Evolutionary conservation across 2,888 invertebrate species (phyloP).

Genomic region (Ochropleura plecta): DNA sequence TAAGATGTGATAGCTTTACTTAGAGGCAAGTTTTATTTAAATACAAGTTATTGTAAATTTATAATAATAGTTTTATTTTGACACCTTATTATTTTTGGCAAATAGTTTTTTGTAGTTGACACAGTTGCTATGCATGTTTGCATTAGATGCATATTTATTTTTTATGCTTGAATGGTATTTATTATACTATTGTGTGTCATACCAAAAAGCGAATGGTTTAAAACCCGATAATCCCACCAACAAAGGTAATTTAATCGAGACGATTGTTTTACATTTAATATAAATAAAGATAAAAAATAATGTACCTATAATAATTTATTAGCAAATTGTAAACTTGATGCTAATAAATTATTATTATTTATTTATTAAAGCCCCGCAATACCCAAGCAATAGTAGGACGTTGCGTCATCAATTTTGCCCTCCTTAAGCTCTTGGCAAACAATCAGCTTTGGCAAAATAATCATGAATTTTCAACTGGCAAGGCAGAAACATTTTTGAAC

Average conservation of each 20-base stretch:
- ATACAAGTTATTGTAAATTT: slow-evolving; percentile 86
- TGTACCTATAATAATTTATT: no score
- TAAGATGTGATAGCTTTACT: slow-evolving; percentile 90
- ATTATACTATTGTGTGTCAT: slow-evolving; percentile 47
- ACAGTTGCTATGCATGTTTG: slow-evolving; percentile 75
- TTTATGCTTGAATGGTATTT: slow-evolving; percentile 37
- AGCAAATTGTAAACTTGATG: no score
- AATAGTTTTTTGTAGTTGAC: slow-evolving; percentile 77
- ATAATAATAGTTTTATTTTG: slow-evolving; percentile 83
- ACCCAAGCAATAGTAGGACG: background rate
- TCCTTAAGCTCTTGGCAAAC: background rate
- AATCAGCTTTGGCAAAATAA: background rate
- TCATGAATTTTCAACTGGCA: background rate
- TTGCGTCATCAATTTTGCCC: background rate
- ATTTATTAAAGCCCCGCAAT: background rate
- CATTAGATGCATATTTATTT: slow-evolving; percentile 52
- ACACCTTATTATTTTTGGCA: slow-evolving; percentile 77
- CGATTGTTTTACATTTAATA: background rate
- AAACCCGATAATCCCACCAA: slow-evolving; percentile 11
- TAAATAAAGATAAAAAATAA: no score
- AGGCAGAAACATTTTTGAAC: background rate
- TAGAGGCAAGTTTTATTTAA: slow-evolving; percentile 88
- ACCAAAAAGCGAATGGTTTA: slow-evolving; percentile 49
- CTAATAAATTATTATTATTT: no score
- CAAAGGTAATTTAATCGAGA: background rate